Base-by-base conservation (phyloP, 1,140 invertebrate species). In the Macrobrachium nipponense region DNA sequence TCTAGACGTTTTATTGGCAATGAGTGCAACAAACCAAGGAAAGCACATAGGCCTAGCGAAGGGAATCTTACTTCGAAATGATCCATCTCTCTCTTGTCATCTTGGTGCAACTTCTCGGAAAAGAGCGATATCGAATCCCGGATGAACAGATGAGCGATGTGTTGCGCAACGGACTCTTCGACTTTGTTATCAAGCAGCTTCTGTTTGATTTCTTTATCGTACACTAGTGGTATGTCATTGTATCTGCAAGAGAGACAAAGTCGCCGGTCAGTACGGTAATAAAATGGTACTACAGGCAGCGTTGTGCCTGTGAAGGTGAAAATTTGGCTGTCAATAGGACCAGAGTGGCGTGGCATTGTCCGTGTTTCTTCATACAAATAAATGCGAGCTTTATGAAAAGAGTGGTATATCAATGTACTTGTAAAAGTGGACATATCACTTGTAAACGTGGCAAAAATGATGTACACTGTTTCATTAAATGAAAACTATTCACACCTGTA, bases 71-170 rank as follows among this genome's bases (percentile, higher is more conserved):
- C 97, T 93, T 99, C 99, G 93, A 99, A 99, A 92, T 99, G 98
- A 92, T 99, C 98, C 0, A 97, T 97, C 90, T 99, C 98, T 88
- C 96, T 95, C 36, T 94, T 92, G 91, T 99, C 98, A 91, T 99
- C 95, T 90, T 99, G 97, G 91, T 99, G 91, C 17, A 99, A 93
- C 91, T 98, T 98, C 91, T 99, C 99, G 61, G 95, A 95, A 92
- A 99, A 99, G 44, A 99, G 92, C 20, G 97, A 97, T 0, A 99
- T 95, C 0, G 98, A 96, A 92, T 99, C 99, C 66, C 99, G 93
- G 87, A 99, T 99, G 91, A 99, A 99, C 73, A 99, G 93, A 93
- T 99, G 99, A 62, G 98, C 97, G 88, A 99, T 94, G 91, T 99
- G 99, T 91, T 97, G 94, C 14, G 98, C 96, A 84, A 99, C 92